Conservation (phyloP, 23 tunicate genomes). For the Trididemnum clinides region DNA sequence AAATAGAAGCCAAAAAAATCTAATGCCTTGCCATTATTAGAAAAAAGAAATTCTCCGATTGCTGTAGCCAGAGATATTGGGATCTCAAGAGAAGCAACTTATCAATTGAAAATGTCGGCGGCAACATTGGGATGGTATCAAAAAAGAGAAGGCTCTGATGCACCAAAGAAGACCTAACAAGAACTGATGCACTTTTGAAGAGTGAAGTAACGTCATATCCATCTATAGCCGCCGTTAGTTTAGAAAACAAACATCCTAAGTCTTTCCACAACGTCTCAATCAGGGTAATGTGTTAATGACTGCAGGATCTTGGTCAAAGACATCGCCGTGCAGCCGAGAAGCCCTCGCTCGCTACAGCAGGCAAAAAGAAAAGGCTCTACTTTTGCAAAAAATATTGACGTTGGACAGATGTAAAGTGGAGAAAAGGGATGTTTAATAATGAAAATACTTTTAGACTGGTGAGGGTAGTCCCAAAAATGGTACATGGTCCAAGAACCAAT, state of each 20-base stretch:
- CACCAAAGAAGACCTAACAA: not conserved
- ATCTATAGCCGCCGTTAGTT: constrained; percentile 3
- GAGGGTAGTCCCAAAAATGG: constrained; percentile 21
- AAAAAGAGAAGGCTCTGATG: constrained; percentile 22
- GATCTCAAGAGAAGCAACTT: not conserved
- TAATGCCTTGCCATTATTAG: not conserved
- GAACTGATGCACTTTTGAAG: constrained; percentile 17
- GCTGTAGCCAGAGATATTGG: constrained; percentile 31
- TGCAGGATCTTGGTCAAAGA: constrained; percentile 3
- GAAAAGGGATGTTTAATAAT: constrained; percentile 23
- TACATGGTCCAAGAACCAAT: not conserved
- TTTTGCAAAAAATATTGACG: constrained; percentile 26
- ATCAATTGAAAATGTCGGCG: constrained; percentile 10
- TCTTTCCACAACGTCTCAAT: constrained; percentile 7
- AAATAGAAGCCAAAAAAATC: not conserved
- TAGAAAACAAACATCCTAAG: constrained; percentile 26
- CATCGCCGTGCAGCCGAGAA: constrained; percentile 28
- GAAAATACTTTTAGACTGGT: constrained; percentile 20
- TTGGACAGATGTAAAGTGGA: constrained; percentile 25
- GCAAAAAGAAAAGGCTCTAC: constrained; percentile 1
- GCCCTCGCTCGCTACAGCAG: constrained; percentile 1
- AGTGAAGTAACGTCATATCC: constrained; percentile 15
- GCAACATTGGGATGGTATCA: constrained; percentile 9
- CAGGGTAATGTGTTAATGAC: constrained; percentile 11
- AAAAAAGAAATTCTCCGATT: constrained; percentile 10